Percentiles rank a stretch among this genome's conserved stretches.
Conservation (phyloP, 1,140 invertebrate genomes). For the Rhyacophila brunnea region DNA sequence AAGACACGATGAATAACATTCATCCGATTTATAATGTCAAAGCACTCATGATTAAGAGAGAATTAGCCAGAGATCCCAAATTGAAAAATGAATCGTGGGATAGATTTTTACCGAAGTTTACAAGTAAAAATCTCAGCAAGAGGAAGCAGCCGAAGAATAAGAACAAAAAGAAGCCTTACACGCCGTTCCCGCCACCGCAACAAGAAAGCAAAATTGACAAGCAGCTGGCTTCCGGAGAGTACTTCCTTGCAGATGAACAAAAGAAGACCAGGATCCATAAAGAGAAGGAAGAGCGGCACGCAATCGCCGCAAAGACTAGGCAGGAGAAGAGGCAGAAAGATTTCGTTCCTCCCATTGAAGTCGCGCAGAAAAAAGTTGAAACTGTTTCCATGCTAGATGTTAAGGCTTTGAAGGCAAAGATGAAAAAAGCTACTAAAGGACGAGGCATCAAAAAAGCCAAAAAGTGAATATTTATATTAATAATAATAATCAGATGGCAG, state of each 20-base stretch:
- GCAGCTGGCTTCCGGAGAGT: conserved; percentile 92
- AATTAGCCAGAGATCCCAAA: conserved; percentile 89
- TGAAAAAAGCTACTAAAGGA: conserved; percentile 60
- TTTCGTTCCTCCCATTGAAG: conserved; percentile 82
- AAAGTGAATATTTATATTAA: too few species aligned
- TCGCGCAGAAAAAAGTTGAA: conserved; percentile 35
- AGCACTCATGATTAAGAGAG: conserved; percentile 95
- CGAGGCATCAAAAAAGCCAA: conserved; percentile 39
- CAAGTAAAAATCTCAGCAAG: conserved; percentile 86
- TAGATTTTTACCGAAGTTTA: conserved; percentile 94
- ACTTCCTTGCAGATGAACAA: conserved; percentile 88
- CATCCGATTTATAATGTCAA: conserved; percentile 99
- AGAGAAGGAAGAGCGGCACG: conserved; percentile 73
- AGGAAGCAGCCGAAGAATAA: conserved; percentile 86
- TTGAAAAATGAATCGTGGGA: conserved; percentile 96
- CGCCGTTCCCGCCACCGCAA: conserved; percentile 95
- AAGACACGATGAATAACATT: conserved; percentile 98
- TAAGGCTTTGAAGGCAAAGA: conserved; percentile 68
- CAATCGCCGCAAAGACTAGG: conserved; percentile 67
- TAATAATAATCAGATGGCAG: too few species aligned
- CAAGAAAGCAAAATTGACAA: conserved; percentile 93
- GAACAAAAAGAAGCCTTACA: conserved; percentile 88
- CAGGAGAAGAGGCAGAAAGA: conserved; percentile 76
- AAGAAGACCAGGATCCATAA: conserved; percentile 70
- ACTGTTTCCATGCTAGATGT: conserved; percentile 56